Base-by-base conservation (phyloP, 2,888 invertebrate genomes). In the Sarcophaga variegata region DNA sequence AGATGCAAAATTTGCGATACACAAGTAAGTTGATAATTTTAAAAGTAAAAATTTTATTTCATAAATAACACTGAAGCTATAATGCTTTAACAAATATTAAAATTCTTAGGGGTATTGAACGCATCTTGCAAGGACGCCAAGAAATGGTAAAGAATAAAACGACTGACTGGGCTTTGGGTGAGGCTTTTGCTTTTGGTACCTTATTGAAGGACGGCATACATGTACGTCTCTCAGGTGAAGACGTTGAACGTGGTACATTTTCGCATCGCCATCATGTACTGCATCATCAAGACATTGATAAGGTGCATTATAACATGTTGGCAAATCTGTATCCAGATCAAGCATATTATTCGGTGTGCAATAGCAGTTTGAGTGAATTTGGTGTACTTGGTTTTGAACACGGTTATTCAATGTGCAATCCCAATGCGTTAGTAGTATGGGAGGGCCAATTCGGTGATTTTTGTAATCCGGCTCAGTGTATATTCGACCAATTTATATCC, bases 401-500 rank as follows among this genome's bases (percentile, higher is more conserved):
- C 79, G 99, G 99, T 69, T 99, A 98, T 94, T 99, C 99, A 0
- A 98, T 99, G 96, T 98, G 98, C 76, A 99, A 99, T 94, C 99
- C 99, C 11, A 99, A 99, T 94, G 97, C 99, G 1, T 94, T 99
- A 89, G 98, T 99, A 0, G 95, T 97, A 88, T 99, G 99, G 99
- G 99, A 99, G 94, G 99, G 99, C 0, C 99, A 99, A 94, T 99
- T 99, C 94, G 99, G 99, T 17, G 99, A 99, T 94, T 99, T 99
- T 94, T 97, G 97, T 94, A 99, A 99, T 94, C 99, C 98, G 20
- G 99, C 99, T 14, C 99, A 99, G 94, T 98, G 98, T 94, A 98
- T 99, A 93, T 98, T 98, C 92, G 98, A 99, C 94, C 97, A 97
- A 94, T 97, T 97, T 94, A 96, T 98, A 91, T 96, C 97, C 86